Percentiles rank a stretch among this genome's conserved stretches.
Evolutionary conservation across 1,140 invertebrate genomes (phyloP).

Genomic region (Papilio machaon): DNA sequence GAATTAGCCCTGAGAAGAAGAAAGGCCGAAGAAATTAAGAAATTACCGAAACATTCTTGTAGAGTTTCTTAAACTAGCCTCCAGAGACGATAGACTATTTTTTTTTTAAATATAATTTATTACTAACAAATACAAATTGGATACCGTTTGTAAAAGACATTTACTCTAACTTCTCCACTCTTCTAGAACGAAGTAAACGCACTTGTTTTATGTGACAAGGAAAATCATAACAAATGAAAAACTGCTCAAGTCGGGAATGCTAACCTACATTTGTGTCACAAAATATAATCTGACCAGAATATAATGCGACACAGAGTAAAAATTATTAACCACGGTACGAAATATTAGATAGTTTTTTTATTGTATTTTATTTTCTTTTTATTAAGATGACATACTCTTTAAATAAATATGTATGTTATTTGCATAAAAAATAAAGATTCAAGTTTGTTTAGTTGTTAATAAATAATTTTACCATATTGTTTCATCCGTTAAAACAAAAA

Average conservation of each 20-base stretch:
- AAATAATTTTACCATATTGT: not conserved
- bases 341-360: slow-evolving; percentile 7
- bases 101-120: not conserved
- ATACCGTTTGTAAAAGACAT: not conserved
- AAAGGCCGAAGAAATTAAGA: no score
- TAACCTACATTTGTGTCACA: slow-evolving; percentile 37
- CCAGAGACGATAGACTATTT: no score
- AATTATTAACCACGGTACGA: slow-evolving; percentile 35
- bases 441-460: not conserved
- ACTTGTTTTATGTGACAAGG: slow-evolving; percentile 34
- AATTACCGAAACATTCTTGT: no score
- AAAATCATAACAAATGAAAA: slow-evolving; percentile 31
- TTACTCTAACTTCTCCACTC: not conserved
- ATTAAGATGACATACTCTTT: not conserved
- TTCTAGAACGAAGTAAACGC: not conserved
- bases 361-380: not conserved
- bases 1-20: no score
- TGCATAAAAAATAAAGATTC: not conserved
- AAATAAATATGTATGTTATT: not conserved
- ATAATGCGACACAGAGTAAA: slow-evolving; percentile 35
- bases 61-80: no score
- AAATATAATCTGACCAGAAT: slow-evolving; percentile 32
- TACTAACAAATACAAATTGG: no score
- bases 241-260: slow-evolving; percentile 33
- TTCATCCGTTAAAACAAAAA: not conserved